phyloP scores from a whole-genome alignment of 2,888 invertebrate genomes.

The Neocrepidodera transversa region DNA sequence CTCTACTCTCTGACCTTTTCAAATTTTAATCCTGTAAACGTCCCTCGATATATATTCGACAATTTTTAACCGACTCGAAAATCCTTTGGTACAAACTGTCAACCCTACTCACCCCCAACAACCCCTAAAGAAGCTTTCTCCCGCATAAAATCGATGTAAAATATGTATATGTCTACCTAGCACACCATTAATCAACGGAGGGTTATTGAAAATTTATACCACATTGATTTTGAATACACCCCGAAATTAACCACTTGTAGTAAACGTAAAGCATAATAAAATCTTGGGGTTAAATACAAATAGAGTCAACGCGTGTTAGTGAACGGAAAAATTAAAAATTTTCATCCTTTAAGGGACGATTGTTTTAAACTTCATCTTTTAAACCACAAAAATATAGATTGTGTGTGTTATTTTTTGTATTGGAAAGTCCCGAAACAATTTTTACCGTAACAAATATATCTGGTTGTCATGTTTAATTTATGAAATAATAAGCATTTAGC shows the following conservation, averaged over 20 bases:
- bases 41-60: no score
- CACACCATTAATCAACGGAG: conserved; percentile 33
- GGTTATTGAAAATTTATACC: conserved; percentile 40
- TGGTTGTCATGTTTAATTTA: no score
- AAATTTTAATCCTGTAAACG: no score
- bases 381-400: no score
- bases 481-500: no score
- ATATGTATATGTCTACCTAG: conserved; percentile 34
- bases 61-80: not conserved
- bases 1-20: no score
- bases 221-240: conserved; percentile 35
- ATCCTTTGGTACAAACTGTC: conserved; percentile 4
- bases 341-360: no score
- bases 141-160: conserved; percentile 30
- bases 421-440: no score
- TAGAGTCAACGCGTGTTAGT: not conserved
- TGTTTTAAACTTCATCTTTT: no score
- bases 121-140: conserved; percentile 13
- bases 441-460: no score
- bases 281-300: not conserved
- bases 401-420: no score
- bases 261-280: conserved; percentile 24
- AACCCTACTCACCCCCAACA: conserved; percentile 26
- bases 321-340: not conserved
- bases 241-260: conserved; percentile 32